Evolutionary conservation across 2,113 vertebrate species (phyloP).

Genomic region (Seriola aureovittata): DNA sequence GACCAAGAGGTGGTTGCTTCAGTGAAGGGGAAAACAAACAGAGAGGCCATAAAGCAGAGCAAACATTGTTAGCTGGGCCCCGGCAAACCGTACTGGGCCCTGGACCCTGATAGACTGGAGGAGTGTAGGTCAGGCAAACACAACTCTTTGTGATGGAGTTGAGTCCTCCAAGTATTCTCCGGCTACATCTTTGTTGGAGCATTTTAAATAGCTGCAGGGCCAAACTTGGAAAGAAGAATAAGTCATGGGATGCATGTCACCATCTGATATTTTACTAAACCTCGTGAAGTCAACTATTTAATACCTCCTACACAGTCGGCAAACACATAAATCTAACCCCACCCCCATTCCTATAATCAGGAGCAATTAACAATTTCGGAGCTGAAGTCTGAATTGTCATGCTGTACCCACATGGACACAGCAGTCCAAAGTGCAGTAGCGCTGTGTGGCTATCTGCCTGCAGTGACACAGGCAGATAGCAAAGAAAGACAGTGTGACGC

Average conservation of each 20-base stretch:
- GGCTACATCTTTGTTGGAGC: constrained; percentile 57
- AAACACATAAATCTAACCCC: neutral
- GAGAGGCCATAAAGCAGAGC: constrained; percentile 72
- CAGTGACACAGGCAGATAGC: constrained; percentile 27
- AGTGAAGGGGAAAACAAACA: constrained; percentile 81
- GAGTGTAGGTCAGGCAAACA: constrained; percentile 70
- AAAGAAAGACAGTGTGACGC: constrained; percentile 29
- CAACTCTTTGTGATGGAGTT: constrained; percentile 56
- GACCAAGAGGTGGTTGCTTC: constrained; percentile 62
- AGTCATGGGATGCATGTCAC: neutral
- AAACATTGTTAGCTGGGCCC: constrained; percentile 71
- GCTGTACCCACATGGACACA: neutral
- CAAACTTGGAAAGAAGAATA: neutral
- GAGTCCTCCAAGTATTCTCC: constrained; percentile 43
- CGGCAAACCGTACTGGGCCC: constrained; percentile 60
- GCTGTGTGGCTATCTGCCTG: neutral
- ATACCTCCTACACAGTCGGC: neutral
- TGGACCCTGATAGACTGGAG: constrained; percentile 48
- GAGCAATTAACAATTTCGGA: neutral
- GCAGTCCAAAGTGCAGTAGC: constrained; percentile 68
- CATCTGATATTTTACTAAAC: neutral
- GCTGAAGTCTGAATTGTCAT: neutral
- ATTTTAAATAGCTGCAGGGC: neutral
- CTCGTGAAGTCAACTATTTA: neutral
- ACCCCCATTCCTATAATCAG: neutral